phyloP scores from a whole-genome alignment of 2,113 vertebrate genomes.

The Gasterosteus nipponicus region DNA sequence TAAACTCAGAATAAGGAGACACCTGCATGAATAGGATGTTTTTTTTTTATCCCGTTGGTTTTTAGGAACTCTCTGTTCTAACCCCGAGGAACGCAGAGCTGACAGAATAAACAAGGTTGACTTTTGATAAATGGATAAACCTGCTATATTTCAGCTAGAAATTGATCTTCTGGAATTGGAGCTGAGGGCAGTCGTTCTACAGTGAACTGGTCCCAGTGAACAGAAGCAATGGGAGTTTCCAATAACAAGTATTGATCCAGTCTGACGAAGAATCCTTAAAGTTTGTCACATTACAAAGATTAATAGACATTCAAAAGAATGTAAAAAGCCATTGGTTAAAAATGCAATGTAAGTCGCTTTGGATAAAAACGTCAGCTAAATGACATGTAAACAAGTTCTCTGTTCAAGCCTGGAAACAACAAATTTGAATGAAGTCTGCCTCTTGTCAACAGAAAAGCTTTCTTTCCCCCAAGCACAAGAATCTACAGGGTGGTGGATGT shows the following conservation, averaged over 20 bases:
- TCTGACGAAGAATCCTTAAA: slow-evolving; percentile 25
- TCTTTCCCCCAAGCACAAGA: slow-evolving; percentile 36
- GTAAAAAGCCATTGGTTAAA: no score
- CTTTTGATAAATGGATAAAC: neutral
- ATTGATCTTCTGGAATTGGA: slow-evolving; percentile 43
- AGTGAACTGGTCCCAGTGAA: slow-evolving; percentile 29
- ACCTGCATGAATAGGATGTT: neutral
- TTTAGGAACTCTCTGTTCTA: neutral
- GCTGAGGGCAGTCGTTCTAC: slow-evolving; percentile 25
- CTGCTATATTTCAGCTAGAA: slow-evolving; percentile 22
- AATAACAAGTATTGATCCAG: slow-evolving; percentile 46
- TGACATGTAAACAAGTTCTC: neutral
- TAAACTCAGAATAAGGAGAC: neutral
- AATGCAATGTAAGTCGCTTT: no score
- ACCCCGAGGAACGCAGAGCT: neutral
- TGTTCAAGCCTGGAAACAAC: neutral
- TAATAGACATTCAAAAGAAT: neutral
- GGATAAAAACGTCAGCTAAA: no score
- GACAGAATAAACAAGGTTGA: slow-evolving; percentile 34
- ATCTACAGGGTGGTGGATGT: slow-evolving; percentile 9
- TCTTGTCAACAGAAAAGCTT: slow-evolving; percentile 12
- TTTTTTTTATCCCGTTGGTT: slow-evolving; percentile 5
- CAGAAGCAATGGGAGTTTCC: slow-evolving; percentile 36
- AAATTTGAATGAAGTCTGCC: slow-evolving; percentile 15
- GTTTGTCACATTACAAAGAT: slow-evolving; percentile 10